These are phyloP conservation scores for Stenurella melanura DNA, from an alignment of 2,888 invertebrate species.

Conservation along the genomic window DNA sequence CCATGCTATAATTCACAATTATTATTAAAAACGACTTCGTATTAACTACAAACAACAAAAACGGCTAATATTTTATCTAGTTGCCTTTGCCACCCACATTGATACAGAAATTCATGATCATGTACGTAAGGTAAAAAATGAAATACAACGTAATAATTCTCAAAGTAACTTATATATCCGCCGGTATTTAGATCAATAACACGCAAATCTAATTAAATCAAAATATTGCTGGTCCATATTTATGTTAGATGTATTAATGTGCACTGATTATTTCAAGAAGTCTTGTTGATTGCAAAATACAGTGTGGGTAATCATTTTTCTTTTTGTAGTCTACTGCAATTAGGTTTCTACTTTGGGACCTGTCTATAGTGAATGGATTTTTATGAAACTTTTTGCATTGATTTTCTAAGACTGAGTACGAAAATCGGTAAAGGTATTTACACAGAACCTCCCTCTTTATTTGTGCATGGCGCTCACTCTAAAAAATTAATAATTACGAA, in stretches of 20 bases:
- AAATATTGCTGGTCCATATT: constrained; percentile 22
- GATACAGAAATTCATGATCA: constrained; percentile 40
- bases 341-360: no score
- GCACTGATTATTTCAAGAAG: not conserved
- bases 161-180: constrained; percentile 38
- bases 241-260: not conserved
- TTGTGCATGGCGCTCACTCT: no score
- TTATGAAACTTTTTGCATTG: no score
- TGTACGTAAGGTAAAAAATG: constrained; percentile 28
- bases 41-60: constrained; percentile 37
- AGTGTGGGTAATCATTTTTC: not conserved
- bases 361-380: no score
- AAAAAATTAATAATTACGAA: no score
- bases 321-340: not conserved
- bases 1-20: constrained; percentile 13
- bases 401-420: no score
- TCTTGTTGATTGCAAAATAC: not conserved
- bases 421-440: no score
- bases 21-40: constrained; percentile 12
- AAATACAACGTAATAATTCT: constrained; percentile 36
- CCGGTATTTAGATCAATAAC: constrained; percentile 28
- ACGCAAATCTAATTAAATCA: constrained; percentile 40
- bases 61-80: constrained; percentile 28
- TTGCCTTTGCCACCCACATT: constrained; percentile 37
- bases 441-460: no score